A percentile compares a stretch with the other conserved stretches of the same genome.
These are phyloP conservation scores for Pristionchus japonicus DNA, from an alignment of 2,888 invertebrate species.

Conservation along the genomic window DNA sequence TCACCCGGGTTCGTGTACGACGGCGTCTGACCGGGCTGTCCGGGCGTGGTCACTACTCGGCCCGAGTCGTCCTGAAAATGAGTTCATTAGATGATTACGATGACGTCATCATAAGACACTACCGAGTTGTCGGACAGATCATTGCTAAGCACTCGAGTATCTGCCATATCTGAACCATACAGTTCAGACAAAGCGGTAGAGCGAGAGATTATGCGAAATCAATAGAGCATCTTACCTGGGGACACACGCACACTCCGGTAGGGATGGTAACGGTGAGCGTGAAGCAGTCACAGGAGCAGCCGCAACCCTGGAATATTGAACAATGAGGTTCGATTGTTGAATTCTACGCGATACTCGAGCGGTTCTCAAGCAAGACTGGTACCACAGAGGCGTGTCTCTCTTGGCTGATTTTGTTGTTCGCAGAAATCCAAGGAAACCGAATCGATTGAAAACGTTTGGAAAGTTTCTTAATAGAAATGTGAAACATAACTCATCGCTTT, in stretches of 20 bases:
- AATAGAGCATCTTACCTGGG: no score
- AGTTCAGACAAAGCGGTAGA: no score
- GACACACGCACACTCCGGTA: conserved; percentile 60
- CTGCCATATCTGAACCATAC: no score
- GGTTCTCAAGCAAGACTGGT: no score
- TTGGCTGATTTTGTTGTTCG: neutral
- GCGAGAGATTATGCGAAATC: no score
- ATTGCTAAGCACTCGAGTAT: no score
- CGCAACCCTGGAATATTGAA: conserved; percentile 49
- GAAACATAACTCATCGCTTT: neutral
- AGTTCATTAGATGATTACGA: no score
- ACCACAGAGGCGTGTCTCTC: no score
- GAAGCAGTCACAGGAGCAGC: conserved; percentile 60
- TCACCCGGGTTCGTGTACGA: neutral
- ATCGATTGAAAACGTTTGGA: neutral
- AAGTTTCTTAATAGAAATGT: neutral
- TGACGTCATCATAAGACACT: no score
- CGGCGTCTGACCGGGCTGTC: neutral
- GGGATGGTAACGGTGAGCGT: conserved; percentile 58
- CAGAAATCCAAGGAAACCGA: neutral
- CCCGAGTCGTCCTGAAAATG: conserved; percentile 53
- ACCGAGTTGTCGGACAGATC: no score
- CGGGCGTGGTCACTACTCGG: conserved; percentile 37
- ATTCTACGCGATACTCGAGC: no score
- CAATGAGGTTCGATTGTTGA: no score